These are phyloP conservation scores for Anastatus disparis DNA, from an alignment of 1,140 invertebrate genomes.

Conservation along the genomic window DNA sequence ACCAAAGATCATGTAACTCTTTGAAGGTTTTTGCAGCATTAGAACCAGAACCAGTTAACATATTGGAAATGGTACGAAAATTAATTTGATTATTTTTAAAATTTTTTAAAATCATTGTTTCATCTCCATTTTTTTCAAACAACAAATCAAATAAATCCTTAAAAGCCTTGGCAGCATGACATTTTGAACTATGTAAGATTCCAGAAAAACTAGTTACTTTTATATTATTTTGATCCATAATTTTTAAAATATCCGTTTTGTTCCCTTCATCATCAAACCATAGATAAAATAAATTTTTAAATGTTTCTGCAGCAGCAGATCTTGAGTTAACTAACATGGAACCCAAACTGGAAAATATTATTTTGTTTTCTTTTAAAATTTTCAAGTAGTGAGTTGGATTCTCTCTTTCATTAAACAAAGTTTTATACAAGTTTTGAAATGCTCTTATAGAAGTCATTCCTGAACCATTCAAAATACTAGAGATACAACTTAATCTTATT, in stretches of 20 bases:
- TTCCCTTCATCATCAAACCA: constrained; percentile 47
- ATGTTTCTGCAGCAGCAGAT: too few relatives aligned
- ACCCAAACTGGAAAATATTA: too few relatives aligned
- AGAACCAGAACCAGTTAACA: constrained; percentile 12
- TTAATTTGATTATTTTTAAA: constrained; percentile 35
- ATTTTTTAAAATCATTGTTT: constrained; percentile 41
- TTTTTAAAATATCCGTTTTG: constrained; percentile 42
- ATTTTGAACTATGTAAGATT: constrained; percentile 20
- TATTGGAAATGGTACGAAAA: constrained; percentile 28
- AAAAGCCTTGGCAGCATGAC: background rate
- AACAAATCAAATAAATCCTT: constrained; percentile 40
- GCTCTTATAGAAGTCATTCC: constrained; percentile 18
- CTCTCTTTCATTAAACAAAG: too few relatives aligned
- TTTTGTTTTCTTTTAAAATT: too few relatives aligned
- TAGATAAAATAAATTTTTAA: too few relatives aligned
- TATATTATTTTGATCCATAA: constrained; percentile 33
- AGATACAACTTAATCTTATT: background rate
- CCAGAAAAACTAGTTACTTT: constrained; percentile 32
- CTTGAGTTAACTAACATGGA: too few relatives aligned
- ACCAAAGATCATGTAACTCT: constrained; percentile 33
- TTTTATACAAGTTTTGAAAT: constrained; percentile 38
- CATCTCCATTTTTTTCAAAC: constrained; percentile 46
- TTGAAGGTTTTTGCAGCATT: constrained; percentile 14
- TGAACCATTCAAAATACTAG: constrained; percentile 34
- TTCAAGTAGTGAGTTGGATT: too few relatives aligned